phyloP scores from a whole-genome alignment of 1,140 invertebrate genomes.

The Tetragonula clypearis region DNA sequence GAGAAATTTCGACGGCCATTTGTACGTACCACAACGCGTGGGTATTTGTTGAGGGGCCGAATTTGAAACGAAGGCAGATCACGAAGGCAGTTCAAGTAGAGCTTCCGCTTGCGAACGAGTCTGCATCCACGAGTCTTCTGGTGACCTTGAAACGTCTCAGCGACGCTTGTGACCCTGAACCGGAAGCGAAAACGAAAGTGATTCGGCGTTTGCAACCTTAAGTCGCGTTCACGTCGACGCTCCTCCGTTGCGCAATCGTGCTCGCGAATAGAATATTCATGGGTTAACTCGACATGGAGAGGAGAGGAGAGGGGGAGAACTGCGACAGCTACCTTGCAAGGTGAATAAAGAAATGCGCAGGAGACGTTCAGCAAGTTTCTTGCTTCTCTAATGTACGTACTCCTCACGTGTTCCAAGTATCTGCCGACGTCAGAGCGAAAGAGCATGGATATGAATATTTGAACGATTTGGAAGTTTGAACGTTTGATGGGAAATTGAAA shows the following conservation, averaged over 20 bases:
- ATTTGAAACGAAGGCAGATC: neutral
- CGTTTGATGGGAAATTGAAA: too few relatives aligned
- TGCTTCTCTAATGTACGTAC: neutral
- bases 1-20: neutral
- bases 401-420: neutral
- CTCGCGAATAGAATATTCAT: conserved; percentile 61
- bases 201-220: conserved; percentile 47
- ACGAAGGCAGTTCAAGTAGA: neutral
- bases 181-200: conserved; percentile 68
- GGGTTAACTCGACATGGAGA: conserved; percentile 3
- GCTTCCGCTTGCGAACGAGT: neutral
- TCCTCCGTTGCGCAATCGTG: conserved; percentile 54
- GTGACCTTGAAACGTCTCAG: conserved; percentile 59
- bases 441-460: neutral
- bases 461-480: neutral
- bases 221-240: conserved; percentile 31
- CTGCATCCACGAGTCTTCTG: neutral
- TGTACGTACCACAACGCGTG: too few relatives aligned
- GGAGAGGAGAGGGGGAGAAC: conserved; percentile 7
- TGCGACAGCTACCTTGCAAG: conserved; percentile 5
- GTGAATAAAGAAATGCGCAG: conserved; percentile 14
- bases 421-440: too few relatives aligned
- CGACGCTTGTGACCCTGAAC: conserved; percentile 54
- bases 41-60: neutral
- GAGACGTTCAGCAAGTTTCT: neutral